Percentiles rank a stretch among this genome's conserved stretches.
Evolutionary conservation across 2,888 invertebrate species (phyloP).

Genomic region (Agrypnus murinus): DNA sequence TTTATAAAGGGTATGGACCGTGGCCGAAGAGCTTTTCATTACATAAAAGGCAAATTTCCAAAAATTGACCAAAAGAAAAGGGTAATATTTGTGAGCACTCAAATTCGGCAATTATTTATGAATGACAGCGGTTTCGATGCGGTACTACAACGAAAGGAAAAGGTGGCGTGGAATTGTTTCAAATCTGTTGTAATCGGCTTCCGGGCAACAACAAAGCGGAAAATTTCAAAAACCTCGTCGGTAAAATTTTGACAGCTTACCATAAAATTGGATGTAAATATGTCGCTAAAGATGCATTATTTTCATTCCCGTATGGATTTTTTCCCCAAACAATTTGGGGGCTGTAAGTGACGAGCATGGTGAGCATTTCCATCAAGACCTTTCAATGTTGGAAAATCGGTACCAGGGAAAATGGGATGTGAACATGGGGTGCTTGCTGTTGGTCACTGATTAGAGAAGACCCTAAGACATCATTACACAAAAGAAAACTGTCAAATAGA

Average conservation of each 20-base stretch:
- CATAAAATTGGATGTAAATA: conserved; percentile 55
- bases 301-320: conserved; percentile 59
- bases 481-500: conserved; percentile 34
- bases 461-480: conserved; percentile 1
- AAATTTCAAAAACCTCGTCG: conserved; percentile 45
- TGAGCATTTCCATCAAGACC: conserved; percentile 65
- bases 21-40: conserved; percentile 29
- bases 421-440: conserved; percentile 64
- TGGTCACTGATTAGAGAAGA: conserved; percentile 52
- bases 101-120: conserved; percentile 47
- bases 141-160: conserved; percentile 41
- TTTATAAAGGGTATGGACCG: conserved; percentile 41
- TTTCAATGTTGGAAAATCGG: conserved; percentile 62
- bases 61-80: conserved; percentile 42
- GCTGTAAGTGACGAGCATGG: conserved; percentile 63
- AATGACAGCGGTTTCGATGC: conserved; percentile 43
- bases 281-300: conserved; percentile 61
- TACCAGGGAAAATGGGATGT: conserved; percentile 64
- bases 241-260: conserved; percentile 43
- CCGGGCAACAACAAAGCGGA: conserved; percentile 49
- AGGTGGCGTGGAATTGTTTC: conserved; percentile 39
- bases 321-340: conserved; percentile 63
- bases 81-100: conserved; percentile 45
- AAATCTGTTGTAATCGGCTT: conserved; percentile 35
- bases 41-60: conserved; percentile 41